phyloP scores from a whole-genome alignment of 2,888 invertebrate species.

The Bellardia bayeri region DNA sequence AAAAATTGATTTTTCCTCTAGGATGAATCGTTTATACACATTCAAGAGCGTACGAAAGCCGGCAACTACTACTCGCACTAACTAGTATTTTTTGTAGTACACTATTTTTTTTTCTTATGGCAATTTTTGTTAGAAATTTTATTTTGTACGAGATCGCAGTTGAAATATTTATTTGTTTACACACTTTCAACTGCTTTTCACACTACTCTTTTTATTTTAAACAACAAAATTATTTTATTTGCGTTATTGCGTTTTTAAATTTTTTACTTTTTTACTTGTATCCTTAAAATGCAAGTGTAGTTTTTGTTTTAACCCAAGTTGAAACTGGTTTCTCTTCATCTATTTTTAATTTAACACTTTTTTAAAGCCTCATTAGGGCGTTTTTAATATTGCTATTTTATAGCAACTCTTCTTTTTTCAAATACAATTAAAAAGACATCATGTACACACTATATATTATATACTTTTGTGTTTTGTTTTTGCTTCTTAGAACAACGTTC shows the following conservation, averaged over 20 bases:
- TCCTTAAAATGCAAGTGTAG: slow-evolving; percentile 71
- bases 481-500: slow-evolving; percentile 47
- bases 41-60: slow-evolving; percentile 35
- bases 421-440: slow-evolving; percentile 11
- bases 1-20: slow-evolving; percentile 80
- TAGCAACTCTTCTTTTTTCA: slow-evolving; percentile 46
- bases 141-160: slow-evolving; percentile 10
- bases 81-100: not conserved
- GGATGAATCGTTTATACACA: slow-evolving; percentile 24
- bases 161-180: slow-evolving; percentile 27
- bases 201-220: not conserved
- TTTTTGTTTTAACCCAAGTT: slow-evolving; percentile 43
- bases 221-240: slow-evolving; percentile 13
- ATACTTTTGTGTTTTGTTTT: not conserved
- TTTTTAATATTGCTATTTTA: slow-evolving; percentile 52
- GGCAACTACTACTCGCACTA: slow-evolving; percentile 31
- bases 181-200: slow-evolving; percentile 17
- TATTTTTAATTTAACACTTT: not conserved
- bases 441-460: slow-evolving; percentile 18
- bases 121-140: slow-evolving; percentile 30
- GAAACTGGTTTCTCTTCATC: slow-evolving; percentile 57
- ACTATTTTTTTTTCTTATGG: slow-evolving; percentile 28
- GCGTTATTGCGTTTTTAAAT: slow-evolving; percentile 18
- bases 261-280: slow-evolving; percentile 33
- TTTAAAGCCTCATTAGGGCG: slow-evolving; percentile 45